Percentiles rank a stretch among this genome's conserved stretches.
These are phyloP conservation scores for Scalopus aquaticus DNA, from an alignment of 2,113 vertebrate genomes.

Conservation along the genomic window DNA sequence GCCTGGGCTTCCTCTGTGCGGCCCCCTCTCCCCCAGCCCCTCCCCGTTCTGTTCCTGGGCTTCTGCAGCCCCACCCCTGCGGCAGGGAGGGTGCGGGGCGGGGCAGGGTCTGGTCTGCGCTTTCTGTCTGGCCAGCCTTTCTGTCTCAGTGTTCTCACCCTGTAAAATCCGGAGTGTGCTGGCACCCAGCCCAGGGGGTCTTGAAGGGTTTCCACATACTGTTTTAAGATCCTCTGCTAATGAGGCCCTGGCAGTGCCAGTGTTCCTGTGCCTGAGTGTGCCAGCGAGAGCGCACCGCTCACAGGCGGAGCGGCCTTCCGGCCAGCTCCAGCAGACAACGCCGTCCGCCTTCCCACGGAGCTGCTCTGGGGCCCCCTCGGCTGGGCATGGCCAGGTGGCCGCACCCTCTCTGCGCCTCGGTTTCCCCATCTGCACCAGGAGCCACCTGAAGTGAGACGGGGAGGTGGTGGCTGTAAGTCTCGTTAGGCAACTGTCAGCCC, in stretches of 20 bases:
- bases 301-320: neutral
- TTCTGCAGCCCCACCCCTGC: neutral
- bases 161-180: neutral
- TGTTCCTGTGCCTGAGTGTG: neutral
- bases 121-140: neutral
- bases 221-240: conserved; percentile 48
- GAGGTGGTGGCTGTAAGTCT: neutral
- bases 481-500: neutral
- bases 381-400: neutral
- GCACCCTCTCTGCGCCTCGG: neutral
- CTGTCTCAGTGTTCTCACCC: neutral
- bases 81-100: neutral
- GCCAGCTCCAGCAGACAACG: neutral
- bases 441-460: accelerated
- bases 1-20: neutral
- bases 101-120: neutral
- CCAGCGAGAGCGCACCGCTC: neutral
- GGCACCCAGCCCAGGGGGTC: conserved; percentile 9
- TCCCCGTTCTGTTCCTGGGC: neutral
- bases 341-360: neutral
- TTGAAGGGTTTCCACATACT: conserved; percentile 8
- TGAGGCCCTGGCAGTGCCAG: conserved; percentile 51
- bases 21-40: accelerated
- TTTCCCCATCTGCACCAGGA: neutral
- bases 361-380: neutral